Evolutionary conservation across 2,888 invertebrate genomes (phyloP), one percentile per base, ranked within the genome.

Genomic region (Bombylius discolor): DNA sequence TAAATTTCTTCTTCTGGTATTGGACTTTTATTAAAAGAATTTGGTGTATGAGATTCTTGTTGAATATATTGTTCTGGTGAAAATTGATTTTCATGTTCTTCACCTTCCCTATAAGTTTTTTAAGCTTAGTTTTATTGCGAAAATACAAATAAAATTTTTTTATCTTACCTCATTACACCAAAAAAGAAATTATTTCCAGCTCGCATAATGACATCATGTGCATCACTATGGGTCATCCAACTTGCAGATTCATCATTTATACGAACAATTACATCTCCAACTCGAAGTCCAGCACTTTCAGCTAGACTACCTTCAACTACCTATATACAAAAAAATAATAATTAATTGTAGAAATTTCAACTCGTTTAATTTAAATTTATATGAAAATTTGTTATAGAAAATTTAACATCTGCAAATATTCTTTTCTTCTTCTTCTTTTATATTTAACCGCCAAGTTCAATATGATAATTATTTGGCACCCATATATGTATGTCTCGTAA

Each of bases 181-280:
- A 94, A 73, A 57, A 79, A 79, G 62, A 94, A 82, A 56, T 79
- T 79, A 69, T 87, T 84, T 52, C 85, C 87, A 34, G 86, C 83
- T 54, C 79, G 75, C 51, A 81, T 75, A 59, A 94, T 83, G 56
- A 82, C 77, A 61, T 84, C 82, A 68, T 89, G 86, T 4, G 89
- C 89, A 64, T 85, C 83, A 47, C 84, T 83, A 67, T 92, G 93
- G 11, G 84, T 79, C 71, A 92, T 75, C 47, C 78, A 77, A 53
- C 79, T 78, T 9, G 88, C 81, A 50, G 82, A 77, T 45, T 77
- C 76, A 58, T 85, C 84, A 68, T 88, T 87, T 62, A 96, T 83
- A 61, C 82, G 80, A 45, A 89, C 78, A 61, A 97, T 80, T 45
- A 85, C 78, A 75, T 97, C 96, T n/a, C 92, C 93, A 13, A 86